A percentile compares a stretch with the other conserved stretches of the same genome.
Conservation (phyloP, 2,888 invertebrate genomes). For the Pristionchus maxplancki region DNA sequence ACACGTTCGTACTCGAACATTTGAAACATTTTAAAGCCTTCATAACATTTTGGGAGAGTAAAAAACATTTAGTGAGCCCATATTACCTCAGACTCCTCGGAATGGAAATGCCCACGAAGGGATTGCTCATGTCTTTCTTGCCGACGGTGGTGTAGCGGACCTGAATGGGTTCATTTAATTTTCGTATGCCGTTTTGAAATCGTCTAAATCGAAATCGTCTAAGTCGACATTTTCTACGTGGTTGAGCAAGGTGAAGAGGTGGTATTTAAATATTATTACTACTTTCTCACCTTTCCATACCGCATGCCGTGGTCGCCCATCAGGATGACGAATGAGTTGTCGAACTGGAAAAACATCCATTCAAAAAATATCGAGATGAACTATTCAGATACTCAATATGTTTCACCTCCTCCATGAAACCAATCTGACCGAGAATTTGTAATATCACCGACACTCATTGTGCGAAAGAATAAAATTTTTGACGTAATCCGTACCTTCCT, state of each 20-base stretch:
- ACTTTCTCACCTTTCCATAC: slow-evolving; percentile 14
- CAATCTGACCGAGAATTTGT: no score
- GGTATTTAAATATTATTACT: no score
- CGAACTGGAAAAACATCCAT: slow-evolving; percentile 57
- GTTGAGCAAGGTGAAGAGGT: no score
- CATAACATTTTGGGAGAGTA: no score
- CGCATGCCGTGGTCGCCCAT: slow-evolving; percentile 68
- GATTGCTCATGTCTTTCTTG: slow-evolving; percentile 29
- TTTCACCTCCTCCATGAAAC: no score
- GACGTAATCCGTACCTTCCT: background rate
- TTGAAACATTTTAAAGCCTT: no score
- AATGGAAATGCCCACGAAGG: background rate
- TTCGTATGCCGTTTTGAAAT: no score
- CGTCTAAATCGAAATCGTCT: no score
- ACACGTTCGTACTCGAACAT: background rate
- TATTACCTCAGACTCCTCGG: slow-evolving; percentile 29
- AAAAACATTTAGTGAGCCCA: no score
- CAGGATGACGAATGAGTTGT: slow-evolving; percentile 64
- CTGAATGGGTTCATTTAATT: background rate
- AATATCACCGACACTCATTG: no score
- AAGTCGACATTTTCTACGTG: no score
- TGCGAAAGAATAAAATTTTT: no score
- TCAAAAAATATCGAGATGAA: background rate
- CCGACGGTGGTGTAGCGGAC: background rate
- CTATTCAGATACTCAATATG: background rate